These are phyloP conservation scores for Esox niger DNA, from an alignment of 2,113 vertebrate species.

Conservation along the genomic window DNA sequence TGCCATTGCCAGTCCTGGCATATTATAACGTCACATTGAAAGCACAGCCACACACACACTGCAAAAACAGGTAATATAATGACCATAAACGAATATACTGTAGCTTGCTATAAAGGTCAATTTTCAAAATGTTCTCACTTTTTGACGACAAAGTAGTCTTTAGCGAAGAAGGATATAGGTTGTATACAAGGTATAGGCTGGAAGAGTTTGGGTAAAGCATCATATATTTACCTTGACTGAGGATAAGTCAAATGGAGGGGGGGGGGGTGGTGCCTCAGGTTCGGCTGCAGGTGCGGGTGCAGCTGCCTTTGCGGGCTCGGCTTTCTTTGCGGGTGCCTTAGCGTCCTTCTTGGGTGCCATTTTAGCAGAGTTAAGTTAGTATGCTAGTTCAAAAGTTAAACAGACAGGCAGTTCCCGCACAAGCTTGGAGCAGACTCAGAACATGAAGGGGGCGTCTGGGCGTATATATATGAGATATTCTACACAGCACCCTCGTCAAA, in stretches of 20 bases:
- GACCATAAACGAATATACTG: no score
- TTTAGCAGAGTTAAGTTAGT: constrained; percentile 30
- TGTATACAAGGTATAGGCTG: no score
- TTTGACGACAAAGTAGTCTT: background rate
- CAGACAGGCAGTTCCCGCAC: constrained; percentile 55
- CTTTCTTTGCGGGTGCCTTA: constrained; percentile 70
- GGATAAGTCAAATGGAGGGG: constrained; percentile 65
- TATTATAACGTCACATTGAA: no score
- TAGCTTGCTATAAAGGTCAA: no score
- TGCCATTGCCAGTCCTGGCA: no score
- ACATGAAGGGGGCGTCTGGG: constrained; percentile 53
- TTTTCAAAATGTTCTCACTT: no score
- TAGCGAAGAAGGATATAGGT: no score
- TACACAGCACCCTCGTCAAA: constrained; percentile 53
- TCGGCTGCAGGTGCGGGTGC: constrained; percentile 54
- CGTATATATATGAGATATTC: constrained; percentile 76
- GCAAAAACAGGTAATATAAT: no score
- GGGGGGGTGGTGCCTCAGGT: constrained; percentile 41
- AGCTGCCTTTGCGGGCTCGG: constrained; percentile 60
- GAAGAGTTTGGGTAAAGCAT: background rate
- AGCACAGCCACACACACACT: no score
- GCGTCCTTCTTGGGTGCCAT: constrained; percentile 82
- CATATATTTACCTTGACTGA: constrained; percentile 68
- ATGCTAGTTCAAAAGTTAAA: constrained; percentile 43
- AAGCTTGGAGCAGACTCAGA: constrained; percentile 70